Percentiles rank a stretch among this genome's conserved stretches.
Conservation (phyloP, 2,888 invertebrate species). For the Diogma glabrata region DNA sequence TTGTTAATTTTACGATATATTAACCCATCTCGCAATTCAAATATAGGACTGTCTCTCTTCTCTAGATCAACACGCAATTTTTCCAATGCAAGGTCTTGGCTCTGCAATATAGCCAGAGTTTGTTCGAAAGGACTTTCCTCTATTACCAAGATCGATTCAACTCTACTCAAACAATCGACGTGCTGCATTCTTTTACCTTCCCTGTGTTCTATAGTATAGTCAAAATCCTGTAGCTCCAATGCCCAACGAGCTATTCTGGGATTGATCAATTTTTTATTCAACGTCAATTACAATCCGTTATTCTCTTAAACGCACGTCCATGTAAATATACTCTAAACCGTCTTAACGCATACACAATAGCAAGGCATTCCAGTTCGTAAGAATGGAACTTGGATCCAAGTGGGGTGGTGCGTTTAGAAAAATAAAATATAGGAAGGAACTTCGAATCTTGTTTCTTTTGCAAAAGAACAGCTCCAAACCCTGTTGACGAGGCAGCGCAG, state of each 20-base stretch:
- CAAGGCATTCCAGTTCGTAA: conserved; percentile 16
- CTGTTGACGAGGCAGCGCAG: conserved; percentile 22
- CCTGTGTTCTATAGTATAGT: too few species aligned
- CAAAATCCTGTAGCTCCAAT: neutral
- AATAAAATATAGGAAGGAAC: conserved; percentile 16
- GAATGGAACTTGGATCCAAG: conserved; percentile 8
- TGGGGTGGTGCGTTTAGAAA: conserved; percentile 11
- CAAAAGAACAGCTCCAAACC: conserved; percentile 22
- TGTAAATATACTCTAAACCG: conserved; percentile 14
- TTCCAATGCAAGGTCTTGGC: too few species aligned
- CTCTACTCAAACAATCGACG: too few species aligned
- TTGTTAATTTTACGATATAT: conserved; percentile 4
- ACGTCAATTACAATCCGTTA: neutral
- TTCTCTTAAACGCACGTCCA: neutral
- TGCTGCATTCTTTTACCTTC: too few species aligned
- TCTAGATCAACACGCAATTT: neutral
- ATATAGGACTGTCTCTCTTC: conserved; percentile 3
- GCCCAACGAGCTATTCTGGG: neutral
- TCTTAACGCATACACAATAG: conserved; percentile 12
- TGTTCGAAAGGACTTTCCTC: too few species aligned
- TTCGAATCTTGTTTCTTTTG: conserved; percentile 18
- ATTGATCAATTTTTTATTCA: neutral
- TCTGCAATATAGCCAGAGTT: neutral
- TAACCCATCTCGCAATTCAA: conserved; percentile 6
- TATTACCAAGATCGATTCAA: too few species aligned